Conservation (phyloP, 2,113 vertebrate species). For the Azemiops feae region DNA sequence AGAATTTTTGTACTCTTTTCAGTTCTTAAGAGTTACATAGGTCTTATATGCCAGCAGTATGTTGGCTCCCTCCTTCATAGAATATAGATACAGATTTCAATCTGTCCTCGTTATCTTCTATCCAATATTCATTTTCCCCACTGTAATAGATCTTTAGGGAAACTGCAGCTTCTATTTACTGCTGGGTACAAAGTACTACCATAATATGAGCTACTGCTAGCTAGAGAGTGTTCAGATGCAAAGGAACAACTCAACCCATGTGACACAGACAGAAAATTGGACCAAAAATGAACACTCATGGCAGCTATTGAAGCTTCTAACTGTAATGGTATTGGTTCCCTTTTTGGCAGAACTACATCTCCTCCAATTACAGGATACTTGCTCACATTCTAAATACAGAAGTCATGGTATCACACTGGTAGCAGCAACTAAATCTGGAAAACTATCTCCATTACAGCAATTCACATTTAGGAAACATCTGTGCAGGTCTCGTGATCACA, state of each 20-base stretch:
- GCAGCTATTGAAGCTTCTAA: not conserved
- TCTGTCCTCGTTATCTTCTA: not conserved
- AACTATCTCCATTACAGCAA: not conserved
- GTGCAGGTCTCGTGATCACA: not conserved
- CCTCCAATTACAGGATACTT: not conserved
- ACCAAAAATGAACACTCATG: not conserved
- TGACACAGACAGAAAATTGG: not conserved
- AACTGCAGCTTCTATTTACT: not conserved
- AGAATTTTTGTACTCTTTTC: not conserved
- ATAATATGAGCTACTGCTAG: not conserved
- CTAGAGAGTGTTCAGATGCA: not conserved
- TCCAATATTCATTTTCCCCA: not conserved
- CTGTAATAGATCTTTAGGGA: not conserved
- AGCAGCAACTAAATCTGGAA: not conserved
- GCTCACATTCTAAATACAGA: not conserved
- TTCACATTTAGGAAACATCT: not conserved
- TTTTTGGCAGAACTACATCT: not conserved
- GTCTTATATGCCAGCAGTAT: not conserved
- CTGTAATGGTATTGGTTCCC: not conserved
- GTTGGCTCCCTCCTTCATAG: not conserved
- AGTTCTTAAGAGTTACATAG: not conserved
- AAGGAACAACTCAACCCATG: not conserved
- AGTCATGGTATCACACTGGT: not conserved
- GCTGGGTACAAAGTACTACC: not conserved
- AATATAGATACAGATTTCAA: not conserved